Evolutionary conservation across 2,888 invertebrate genomes (phyloP), one percentile per base, ranked within the genome.

Genomic region (Hecatera dysodea): DNA sequence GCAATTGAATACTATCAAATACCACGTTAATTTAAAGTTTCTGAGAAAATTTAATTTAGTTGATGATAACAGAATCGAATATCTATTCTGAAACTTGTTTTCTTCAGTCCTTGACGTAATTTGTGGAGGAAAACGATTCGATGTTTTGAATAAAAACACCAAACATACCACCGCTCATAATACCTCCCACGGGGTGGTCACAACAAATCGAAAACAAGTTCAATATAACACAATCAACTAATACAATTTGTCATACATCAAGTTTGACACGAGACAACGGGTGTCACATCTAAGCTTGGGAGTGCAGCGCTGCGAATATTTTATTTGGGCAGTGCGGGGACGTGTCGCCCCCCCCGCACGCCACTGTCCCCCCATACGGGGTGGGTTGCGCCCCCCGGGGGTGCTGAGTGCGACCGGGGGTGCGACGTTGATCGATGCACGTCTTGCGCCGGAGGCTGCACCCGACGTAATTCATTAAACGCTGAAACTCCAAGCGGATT

Each of bases 351-450:
- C 93, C 92, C 89, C 33, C 88, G 88, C 89, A 82, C 89, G 90
- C 86, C 93, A 92, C 92, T 91, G 89, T 87, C 93, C 93, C 94
- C 93, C 93, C 91, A 90, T n/a, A n/a, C 81, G 70, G 81, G 88
- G 85, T 72, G 85, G 77, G 11, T 11, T 68, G 60, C 69, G 72
- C 78, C 87, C 83, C 85, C 86, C 81, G 84, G 75, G 86, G 87
- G 86, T 69, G 86, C 86, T 69, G 72, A 82, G 75, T 80, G 83
- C 83, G 80, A 78, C 85, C 75, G 67, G 84, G 83, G 86, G 93
- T 93, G 93, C 94, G 96, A 96, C 96, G 96, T 96, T 96, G 96
- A 96, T 96, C 96, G 96, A 96, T 96, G 96, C 96, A 96, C 96
- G 96, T 96, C 96, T 96, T 96, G 96, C 96, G 96, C 96, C 96